Percentiles rank a stretch among this genome's conserved stretches.
These are phyloP conservation scores for Neotoma lepida DNA, from an alignment of 2,113 vertebrate species.

Conservation along the genomic window DNA sequence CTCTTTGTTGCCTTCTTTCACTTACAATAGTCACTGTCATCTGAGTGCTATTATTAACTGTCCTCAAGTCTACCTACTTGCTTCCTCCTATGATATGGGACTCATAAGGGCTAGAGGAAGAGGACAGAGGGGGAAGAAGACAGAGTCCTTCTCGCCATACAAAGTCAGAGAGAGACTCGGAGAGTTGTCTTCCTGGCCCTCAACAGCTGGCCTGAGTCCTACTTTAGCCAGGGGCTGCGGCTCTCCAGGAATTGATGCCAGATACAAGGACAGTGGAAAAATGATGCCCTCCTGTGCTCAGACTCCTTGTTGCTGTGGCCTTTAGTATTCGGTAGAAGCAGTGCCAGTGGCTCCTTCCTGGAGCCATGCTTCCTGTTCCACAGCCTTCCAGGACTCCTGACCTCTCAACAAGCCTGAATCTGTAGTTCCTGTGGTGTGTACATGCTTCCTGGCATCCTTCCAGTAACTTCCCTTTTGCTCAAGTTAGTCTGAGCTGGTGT, in stretches of 20 bases:
- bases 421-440: background rate
- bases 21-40: background rate
- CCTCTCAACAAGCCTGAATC: background rate
- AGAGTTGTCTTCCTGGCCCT: background rate
- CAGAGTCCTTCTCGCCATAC: background rate
- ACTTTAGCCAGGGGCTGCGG: background rate
- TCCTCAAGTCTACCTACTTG: background rate
- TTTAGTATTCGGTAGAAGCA: background rate
- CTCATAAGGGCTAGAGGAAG: rapidly evolving
- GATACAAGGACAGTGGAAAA: background rate
- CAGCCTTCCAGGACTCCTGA: background rate
- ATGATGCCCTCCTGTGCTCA: background rate
- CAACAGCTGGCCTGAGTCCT: background rate
- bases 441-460: background rate
- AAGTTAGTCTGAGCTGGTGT: background rate
- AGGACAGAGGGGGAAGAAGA: rapidly evolving
- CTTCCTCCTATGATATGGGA: background rate
- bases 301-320: rapidly evolving
- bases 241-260: background rate
- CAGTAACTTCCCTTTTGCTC: background rate
- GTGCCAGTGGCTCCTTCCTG: background rate
- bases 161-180: background rate
- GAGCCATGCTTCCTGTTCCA: background rate
- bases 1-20: background rate
- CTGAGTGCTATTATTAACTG: background rate